A percentile compares a stretch with the other conserved stretches of the same genome.
phyloP scores from a whole-genome alignment of 2,888 invertebrate species.

The Tryphoninae sp. region DNA sequence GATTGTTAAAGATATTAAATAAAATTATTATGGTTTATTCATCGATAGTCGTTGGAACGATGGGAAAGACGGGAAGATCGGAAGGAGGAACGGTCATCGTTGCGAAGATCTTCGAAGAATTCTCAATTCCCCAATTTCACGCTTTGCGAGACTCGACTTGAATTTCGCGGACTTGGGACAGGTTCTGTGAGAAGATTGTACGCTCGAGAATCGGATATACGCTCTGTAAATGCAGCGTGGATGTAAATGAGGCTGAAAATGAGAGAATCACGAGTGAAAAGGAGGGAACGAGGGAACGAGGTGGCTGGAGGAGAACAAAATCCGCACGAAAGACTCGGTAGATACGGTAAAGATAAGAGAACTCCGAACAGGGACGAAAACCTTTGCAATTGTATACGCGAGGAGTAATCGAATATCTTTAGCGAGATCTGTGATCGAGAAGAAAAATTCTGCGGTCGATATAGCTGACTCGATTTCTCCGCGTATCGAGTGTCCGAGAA shows the following conservation, averaged over 20 bases:
- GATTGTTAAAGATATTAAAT: no score
- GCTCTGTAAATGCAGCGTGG: slow-evolving; percentile 23
- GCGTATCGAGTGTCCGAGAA: slow-evolving; percentile 68
- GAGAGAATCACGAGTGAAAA: slow-evolving; percentile 13
- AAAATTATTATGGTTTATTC: neutral
- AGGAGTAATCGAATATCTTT: slow-evolving; percentile 70
- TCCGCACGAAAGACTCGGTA: neutral
- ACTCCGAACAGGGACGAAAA: slow-evolving; percentile 17
- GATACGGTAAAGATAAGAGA: slow-evolving; percentile 5
- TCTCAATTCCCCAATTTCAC: slow-evolving; percentile 52
- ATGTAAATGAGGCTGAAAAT: slow-evolving; percentile 53
- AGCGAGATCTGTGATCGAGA: slow-evolving; percentile 57
- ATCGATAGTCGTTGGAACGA: neutral
- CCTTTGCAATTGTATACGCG: slow-evolving; percentile 69
- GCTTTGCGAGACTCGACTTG: slow-evolving; percentile 32
- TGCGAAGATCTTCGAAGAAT: slow-evolving; percentile 26
- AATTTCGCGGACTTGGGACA: slow-evolving; percentile 32
- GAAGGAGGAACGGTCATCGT: neutral
- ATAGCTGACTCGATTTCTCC: slow-evolving; percentile 54
- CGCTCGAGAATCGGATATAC: slow-evolving; percentile 18
- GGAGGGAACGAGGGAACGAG: slow-evolving; percentile 10
- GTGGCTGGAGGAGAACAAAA: neutral
- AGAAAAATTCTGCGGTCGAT: slow-evolving; percentile 71
- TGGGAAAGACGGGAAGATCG: neutral
- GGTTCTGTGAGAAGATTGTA: slow-evolving; percentile 31